Conservation (phyloP, 2,113 vertebrate genomes). For the Boleophthalmus pectinirostris region DNA sequence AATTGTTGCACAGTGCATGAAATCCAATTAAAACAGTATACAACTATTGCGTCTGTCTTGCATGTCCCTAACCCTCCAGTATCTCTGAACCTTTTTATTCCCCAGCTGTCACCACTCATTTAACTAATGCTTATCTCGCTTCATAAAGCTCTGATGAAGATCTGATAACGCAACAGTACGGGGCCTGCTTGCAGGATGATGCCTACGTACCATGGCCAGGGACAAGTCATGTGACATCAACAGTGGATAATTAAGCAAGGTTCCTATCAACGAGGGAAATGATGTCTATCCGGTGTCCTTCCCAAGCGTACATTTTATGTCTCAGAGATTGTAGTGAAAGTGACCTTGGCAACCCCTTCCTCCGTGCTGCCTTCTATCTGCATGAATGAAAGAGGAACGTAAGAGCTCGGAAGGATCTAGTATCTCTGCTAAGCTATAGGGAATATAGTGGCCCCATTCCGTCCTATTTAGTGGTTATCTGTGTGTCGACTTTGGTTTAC, state of each 20-base stretch:
- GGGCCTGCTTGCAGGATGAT: constrained; percentile 4
- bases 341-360: constrained; percentile 63
- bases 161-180: constrained; percentile 6
- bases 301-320: constrained; percentile 13
- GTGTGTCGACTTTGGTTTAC: constrained; percentile 42
- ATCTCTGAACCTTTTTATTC: not conserved
- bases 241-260: constrained; percentile 40
- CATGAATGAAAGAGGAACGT: constrained; percentile 33
- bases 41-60: not conserved
- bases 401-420: constrained; percentile 52
- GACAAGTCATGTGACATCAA: constrained; percentile 27
- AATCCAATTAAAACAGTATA: not conserved
- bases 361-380: constrained; percentile 35
- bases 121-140: constrained; percentile 13
- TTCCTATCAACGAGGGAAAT: constrained; percentile 31
- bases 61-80: not conserved
- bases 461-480: constrained; percentile 34
- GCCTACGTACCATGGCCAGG: not conserved
- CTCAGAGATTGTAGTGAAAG: constrained; percentile 28
- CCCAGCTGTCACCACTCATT: not conserved
- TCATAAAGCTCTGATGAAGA: constrained; percentile 8
- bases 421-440: constrained; percentile 57
- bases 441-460: constrained; percentile 64
- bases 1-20: not conserved
- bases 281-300: constrained; percentile 18